phyloP scores from a whole-genome alignment of 2,797 vertebrate genomes.

The Acipenser ruthenus region DNA sequence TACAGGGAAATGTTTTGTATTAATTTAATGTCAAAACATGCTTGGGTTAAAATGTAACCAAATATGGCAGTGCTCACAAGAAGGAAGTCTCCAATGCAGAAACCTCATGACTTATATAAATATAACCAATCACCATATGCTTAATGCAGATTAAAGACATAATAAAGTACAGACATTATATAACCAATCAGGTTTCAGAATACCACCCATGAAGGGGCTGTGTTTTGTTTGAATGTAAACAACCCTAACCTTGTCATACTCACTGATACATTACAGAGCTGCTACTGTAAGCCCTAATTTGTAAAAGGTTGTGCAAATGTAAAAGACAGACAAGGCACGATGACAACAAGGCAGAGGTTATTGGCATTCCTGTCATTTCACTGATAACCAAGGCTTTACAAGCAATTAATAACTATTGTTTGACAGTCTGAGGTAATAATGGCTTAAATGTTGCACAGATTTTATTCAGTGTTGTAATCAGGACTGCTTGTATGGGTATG shows the following conservation, averaged over 20 bases:
- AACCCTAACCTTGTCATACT: slow-evolving; percentile 1
- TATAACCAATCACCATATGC: neutral
- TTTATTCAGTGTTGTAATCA: too few relatives aligned
- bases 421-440: neutral
- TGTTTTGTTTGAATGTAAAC: slow-evolving; percentile 2
- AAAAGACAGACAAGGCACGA: neutral
- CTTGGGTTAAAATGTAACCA: neutral
- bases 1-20: neutral
- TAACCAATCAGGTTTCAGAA: neutral
- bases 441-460: too few relatives aligned
- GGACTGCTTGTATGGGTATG: too few relatives aligned
- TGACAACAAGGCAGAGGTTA: neutral
- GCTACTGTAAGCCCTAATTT: slow-evolving; percentile 1
- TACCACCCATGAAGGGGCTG: neutral
- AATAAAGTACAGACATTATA: neutral
- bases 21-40: neutral
- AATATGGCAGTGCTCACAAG: neutral
- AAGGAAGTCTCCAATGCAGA: neutral
- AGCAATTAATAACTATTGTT: slow-evolving; percentile 1
- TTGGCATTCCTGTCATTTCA: neutral
- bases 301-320: neutral
- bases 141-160: neutral
- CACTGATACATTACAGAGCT: neutral
- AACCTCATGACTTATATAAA: neutral
- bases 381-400: neutral